Base-by-base conservation (phyloP, 1,140 invertebrate species). In the Sweltsa coloradensis region DNA sequence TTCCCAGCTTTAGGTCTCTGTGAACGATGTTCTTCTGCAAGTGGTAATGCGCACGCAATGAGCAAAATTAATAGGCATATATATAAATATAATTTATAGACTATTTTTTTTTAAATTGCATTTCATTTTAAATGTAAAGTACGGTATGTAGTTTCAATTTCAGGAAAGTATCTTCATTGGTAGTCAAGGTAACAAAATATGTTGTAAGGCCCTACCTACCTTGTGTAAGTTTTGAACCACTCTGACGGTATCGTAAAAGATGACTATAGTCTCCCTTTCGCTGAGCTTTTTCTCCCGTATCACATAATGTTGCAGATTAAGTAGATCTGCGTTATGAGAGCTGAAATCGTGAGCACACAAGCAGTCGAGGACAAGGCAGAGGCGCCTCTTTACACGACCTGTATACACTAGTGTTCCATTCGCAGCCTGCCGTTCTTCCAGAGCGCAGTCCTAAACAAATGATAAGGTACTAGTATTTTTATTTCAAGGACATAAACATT, bases 271-370 rank as follows among this genome's bases (percentile, higher is more conserved):
- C 64, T 88, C 83, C 55, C 74, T 77, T 60, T 89, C 85, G 7
- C 72, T 70, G 23, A 89, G 70, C 62, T 83, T 86, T 55, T 85
- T 86, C 53, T 85, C 81, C 63, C 78, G 80, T 40, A 86, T 87
- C 4, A 89, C 81, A 66, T 88, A 85, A 60, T 87, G 81, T 55
- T 89, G 85, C 6, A 89, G 66, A 63, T 87, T 89, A 18, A 86
- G 76, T 1, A 83, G 62, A 54, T 83, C 75, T 18, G 71, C 71
- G 34, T 75, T 82, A 55, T 75, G 71, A 31, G 74, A 71, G 62
- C 75, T 78, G 56, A 83, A 86, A 58, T 86, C 81, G 57, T 88
- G 83, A 2, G 80, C 68, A 13, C 74, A 77, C 4, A 87, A 69
- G 64, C 84, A 87, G 59, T 89, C 85, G 22, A 89, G 62, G 0